These are phyloP conservation scores for Amiota minor DNA, from an alignment of 2,888 invertebrate species.

Conservation along the genomic window DNA sequence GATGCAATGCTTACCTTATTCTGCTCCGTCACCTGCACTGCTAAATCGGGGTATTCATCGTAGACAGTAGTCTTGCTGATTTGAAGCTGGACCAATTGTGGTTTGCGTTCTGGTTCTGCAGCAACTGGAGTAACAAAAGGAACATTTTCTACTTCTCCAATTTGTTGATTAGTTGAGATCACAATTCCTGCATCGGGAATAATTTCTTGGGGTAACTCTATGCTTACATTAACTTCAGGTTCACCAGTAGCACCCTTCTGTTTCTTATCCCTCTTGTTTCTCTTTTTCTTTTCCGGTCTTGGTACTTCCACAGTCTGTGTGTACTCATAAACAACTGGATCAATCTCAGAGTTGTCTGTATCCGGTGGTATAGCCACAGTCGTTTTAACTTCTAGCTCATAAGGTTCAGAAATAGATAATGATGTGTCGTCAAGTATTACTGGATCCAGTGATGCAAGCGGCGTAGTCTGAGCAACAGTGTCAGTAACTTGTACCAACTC, in stretches of 20 bases:
- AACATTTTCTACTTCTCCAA: conserved; percentile 45
- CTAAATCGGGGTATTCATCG: conserved; percentile 61
- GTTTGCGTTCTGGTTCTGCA: conserved; percentile 41
- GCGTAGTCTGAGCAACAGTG: conserved; percentile 68
- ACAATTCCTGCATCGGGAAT: conserved; percentile 57
- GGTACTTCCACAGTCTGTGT: conserved; percentile 68
- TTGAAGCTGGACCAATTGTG: conserved; percentile 62
- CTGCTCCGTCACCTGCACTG: conserved; percentile 59
- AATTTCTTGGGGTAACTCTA: conserved; percentile 63
- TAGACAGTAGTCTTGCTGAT: conserved; percentile 67
- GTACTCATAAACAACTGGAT: conserved; percentile 67
- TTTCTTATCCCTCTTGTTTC: conserved; percentile 69
- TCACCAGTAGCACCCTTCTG: conserved; percentile 56
- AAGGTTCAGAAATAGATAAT: conserved; percentile 71
- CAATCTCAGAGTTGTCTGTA: conserved; percentile 72
- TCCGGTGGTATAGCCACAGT: conserved; percentile 77
- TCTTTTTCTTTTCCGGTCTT: conserved; percentile 63
- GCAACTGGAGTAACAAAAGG: conserved; percentile 46
- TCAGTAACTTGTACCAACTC: conserved; percentile 56
- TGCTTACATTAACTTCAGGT: conserved; percentile 66
- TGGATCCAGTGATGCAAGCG: conserved; percentile 53
- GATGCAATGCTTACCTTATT: conserved; percentile 64
- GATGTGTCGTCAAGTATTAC: conserved; percentile 57
- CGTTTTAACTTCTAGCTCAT: conserved; percentile 75
- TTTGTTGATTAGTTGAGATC: conserved; percentile 51